Conservation (phyloP, 2,797 vertebrate genomes). For the Urophycis tenuis region DNA sequence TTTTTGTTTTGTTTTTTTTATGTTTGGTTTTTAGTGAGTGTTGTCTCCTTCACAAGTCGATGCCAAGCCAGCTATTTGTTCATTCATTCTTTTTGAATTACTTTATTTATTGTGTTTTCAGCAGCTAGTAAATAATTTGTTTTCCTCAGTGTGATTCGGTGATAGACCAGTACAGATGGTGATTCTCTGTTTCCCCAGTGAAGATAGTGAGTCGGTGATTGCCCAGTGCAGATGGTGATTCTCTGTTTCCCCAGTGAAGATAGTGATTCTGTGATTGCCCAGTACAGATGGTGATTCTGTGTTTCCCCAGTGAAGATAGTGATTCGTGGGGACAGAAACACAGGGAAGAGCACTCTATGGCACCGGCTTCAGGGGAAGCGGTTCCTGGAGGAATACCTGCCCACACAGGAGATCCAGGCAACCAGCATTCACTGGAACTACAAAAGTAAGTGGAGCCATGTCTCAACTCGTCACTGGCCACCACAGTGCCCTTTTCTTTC, state of each 20-base stretch:
- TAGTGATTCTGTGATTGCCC: not conserved
- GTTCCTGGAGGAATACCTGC: slow-evolving; percentile 93
- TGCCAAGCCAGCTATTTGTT: not conserved
- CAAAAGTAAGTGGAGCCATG: slow-evolving; percentile 72
- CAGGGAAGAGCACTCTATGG: slow-evolving; percentile 94
- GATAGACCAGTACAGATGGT: not conserved
- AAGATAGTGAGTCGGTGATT: slow-evolving; percentile 70
- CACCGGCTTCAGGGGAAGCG: slow-evolving; percentile 91
- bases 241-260: slow-evolving; percentile 70
- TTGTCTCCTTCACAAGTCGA: not conserved
- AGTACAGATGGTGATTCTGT: not conserved
- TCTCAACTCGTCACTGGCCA: not conserved
- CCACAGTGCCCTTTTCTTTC: not conserved
- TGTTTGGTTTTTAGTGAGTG: too few relatives aligned
- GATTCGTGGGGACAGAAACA: slow-evolving; percentile 93
- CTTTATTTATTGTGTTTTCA: not conserved
- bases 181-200: slow-evolving; percentile 63
- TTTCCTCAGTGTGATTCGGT: not conserved
- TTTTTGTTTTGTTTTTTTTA: too few relatives aligned
- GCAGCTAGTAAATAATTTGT: slow-evolving; percentile 78
- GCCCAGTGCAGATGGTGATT: slow-evolving; percentile 93
- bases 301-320: slow-evolving; percentile 89
- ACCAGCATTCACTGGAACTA: slow-evolving; percentile 99
- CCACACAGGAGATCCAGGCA: slow-evolving; percentile 97
- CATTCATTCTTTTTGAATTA: too few relatives aligned